phyloP scores from a whole-genome alignment of 2,113 vertebrate genomes.

The Lota lota region DNA sequence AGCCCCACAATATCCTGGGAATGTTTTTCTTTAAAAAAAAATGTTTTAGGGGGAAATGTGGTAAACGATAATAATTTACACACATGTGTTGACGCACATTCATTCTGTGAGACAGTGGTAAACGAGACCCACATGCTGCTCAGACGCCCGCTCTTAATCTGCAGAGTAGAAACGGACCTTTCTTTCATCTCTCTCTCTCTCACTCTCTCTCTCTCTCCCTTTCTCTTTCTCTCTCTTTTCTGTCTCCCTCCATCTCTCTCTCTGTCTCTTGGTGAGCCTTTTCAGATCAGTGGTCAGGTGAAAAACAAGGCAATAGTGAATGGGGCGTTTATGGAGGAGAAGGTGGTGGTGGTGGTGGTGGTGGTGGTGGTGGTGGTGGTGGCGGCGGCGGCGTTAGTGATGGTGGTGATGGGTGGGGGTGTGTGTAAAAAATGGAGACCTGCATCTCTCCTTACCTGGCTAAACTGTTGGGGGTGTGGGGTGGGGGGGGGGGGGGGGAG shows the following conservation, averaged over 20 bases:
- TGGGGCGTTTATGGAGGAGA: too few species aligned
- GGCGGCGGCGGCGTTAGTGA: too few species aligned
- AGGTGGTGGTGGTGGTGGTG: too few species aligned
- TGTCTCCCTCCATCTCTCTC: neutral
- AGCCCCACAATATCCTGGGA: conserved; percentile 36
- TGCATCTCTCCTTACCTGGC: conserved; percentile 39
- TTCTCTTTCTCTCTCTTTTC: neutral
- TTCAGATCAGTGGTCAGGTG: conserved; percentile 19
- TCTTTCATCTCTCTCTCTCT: too few species aligned
- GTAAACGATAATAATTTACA: conserved; percentile 34
- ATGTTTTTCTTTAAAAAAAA: conserved; percentile 34
- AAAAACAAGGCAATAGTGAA: conserved; percentile 30
- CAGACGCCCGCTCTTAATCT: conserved; percentile 9
- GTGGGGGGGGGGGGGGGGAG: too few species aligned
- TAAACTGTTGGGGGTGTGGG: conserved; percentile 42
- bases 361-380: too few species aligned
- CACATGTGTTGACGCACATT: neutral
- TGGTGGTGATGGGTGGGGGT: conserved; percentile 2
- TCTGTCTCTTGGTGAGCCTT: conserved; percentile 26
- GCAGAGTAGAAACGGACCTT: neutral
- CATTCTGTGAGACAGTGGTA: neutral
- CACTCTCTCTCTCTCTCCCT: too few species aligned
- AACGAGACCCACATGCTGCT: conserved; percentile 2
- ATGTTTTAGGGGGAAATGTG: too few species aligned
- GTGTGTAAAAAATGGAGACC: conserved; percentile 44